Evolutionary conservation across 2,113 vertebrate species (phyloP).

Genomic region (Spheniscus mendiculus): DNA sequence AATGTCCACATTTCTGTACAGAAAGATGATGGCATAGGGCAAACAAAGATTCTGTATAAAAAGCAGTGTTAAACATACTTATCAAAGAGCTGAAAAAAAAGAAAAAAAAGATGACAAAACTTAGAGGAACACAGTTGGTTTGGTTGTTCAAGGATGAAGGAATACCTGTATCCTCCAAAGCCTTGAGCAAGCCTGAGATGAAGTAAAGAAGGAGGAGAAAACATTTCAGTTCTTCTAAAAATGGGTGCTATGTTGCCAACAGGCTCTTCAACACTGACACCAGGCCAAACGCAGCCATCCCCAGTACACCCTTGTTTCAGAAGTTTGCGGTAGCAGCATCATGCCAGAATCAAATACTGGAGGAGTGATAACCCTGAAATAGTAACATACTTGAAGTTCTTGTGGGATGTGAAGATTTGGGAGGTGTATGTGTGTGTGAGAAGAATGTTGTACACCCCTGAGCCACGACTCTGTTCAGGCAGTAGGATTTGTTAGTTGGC

Average conservation of each 20-base stretch:
- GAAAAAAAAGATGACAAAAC: background rate
- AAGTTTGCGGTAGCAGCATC: background rate
- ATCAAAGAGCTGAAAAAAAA: background rate
- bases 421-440: background rate
- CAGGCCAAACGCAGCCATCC: background rate
- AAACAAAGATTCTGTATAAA: background rate
- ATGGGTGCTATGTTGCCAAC: background rate
- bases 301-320: background rate
- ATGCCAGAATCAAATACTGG: background rate
- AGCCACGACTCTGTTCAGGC: background rate
- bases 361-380: background rate
- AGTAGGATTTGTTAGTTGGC: background rate
- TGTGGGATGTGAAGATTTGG: background rate
- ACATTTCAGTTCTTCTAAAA: background rate
- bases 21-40: background rate
- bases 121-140: background rate
- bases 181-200: background rate
- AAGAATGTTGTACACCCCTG: background rate
- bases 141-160: background rate
- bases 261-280: background rate
- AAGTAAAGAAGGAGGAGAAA: background rate
- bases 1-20: background rate
- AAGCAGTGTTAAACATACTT: background rate
- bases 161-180: background rate
- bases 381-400: constrained; percentile 25